A percentile compares a stretch with the other conserved stretches of the same genome.
These are phyloP conservation scores for Zenarchopterus dispar DNA, from an alignment of 2,797 vertebrate genomes.

Conservation along the genomic window DNA sequence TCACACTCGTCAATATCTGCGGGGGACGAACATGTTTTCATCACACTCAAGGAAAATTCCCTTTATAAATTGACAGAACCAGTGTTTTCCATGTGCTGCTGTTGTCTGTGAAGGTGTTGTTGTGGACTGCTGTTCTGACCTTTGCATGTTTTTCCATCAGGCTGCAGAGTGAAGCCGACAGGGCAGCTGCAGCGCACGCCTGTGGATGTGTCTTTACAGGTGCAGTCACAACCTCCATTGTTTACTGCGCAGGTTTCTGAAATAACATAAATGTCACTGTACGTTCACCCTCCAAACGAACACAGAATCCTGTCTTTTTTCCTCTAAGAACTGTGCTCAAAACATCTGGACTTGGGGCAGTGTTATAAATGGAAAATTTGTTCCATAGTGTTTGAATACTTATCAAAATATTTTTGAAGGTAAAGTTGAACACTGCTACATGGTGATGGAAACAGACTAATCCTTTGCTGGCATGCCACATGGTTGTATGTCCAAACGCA, in stretches of 20 bases:
- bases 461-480: background rate
- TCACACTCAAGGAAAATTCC: background rate
- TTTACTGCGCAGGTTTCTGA: slow-evolving; percentile 97
- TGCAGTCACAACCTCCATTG: slow-evolving; percentile 97
- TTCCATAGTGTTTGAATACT: background rate
- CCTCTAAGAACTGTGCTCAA: background rate
- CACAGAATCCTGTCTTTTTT: slow-evolving; percentile 14
- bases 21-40: slow-evolving; percentile 22
- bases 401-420: too few relatives aligned
- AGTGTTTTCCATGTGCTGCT: background rate
- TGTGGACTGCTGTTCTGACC: slow-evolving; percentile 76
- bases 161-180: slow-evolving; percentile 92
- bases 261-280: slow-evolving; percentile 39
- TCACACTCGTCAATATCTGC: slow-evolving; percentile 97
- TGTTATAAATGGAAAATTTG: background rate
- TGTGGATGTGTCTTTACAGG: slow-evolving; percentile 97
- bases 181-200: slow-evolving; percentile 98
- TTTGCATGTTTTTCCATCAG: slow-evolving; percentile 97
- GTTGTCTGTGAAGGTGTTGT: background rate
- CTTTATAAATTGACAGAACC: background rate
- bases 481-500: background rate
- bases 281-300: background rate
- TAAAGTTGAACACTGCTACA: too few relatives aligned
- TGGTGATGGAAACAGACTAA: slow-evolving; percentile 2
- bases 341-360: background rate